These are phyloP conservation scores for Lepidurus packardi DNA, from an alignment of 1,140 invertebrate species.

Conservation along the genomic window DNA sequence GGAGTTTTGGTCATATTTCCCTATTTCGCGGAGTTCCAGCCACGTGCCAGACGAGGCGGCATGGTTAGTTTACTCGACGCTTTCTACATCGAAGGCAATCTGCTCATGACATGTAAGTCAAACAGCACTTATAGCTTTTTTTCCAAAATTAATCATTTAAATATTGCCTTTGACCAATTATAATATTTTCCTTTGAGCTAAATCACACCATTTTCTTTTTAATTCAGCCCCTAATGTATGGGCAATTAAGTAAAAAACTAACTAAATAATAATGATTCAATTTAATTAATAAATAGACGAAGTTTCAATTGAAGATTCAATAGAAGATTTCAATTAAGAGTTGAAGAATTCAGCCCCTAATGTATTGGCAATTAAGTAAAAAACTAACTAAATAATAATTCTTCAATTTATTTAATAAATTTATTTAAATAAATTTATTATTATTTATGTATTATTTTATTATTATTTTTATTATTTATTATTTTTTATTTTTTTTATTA, in stretches of 20 bases:
- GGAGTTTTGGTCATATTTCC: conserved; percentile 92
- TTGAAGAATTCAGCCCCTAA: too few relatives aligned
- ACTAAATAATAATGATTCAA: not conserved
- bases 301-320: too few relatives aligned
- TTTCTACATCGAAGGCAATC: conserved; percentile 85
- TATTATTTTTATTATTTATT: too few relatives aligned
- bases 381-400: too few relatives aligned
- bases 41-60: conserved; percentile 75
- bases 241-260: not conserved
- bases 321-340: too few relatives aligned
- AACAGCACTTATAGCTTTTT: conserved; percentile 28
- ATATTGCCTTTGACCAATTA: not conserved
- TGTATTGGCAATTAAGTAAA: too few relatives aligned
- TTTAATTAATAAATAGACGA: not conserved
- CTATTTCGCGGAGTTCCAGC: conserved; percentile 90
- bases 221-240: too few relatives aligned
- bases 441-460: too few relatives aligned
- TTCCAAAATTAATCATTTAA: not conserved
- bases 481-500: too few relatives aligned
- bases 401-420: too few relatives aligned
- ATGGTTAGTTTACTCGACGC: conserved; percentile 89
- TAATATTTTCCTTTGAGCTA: conserved; percentile 38
- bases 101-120: conserved; percentile 67
- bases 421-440: too few relatives aligned
- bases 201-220: too few relatives aligned